Base-by-base conservation (phyloP, 2,888 invertebrate species). In the Aleiodes alternator region DNA sequence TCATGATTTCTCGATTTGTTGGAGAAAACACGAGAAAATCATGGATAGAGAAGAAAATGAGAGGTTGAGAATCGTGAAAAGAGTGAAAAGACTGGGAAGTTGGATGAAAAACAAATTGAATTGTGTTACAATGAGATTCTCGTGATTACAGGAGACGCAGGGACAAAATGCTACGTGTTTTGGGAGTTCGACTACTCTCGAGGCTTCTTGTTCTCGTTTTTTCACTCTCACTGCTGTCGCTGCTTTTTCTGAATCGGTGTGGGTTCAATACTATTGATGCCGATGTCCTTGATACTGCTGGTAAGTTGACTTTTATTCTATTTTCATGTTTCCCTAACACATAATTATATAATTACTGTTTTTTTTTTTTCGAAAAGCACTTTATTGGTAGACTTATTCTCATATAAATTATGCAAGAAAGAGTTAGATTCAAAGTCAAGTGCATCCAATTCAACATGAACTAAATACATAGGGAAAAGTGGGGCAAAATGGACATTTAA, bases 181-280 rank as follows among this genome's bases (percentile, higher is more conserved):
- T 91, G 85, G 92, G 91, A 82, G 91, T 91, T 89, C 89, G 92
- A 83, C 88, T 92, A 84, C 90, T 92, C 84, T 91, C 92, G 82
- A 90, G 92, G 84, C 90, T 92, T 80, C 90, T 92, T 81, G 90
- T 92, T 79, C 90, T 92, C 82, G 91, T 92, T 69, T 92, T 92
- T 80, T 91, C 91, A 72, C 88, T 92, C 77, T 91, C 92, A 81
- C 88, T 92, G 80, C 86, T 92, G 80, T 92, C 92, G 78, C 90
- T 92, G 73, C 90, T 92, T 61, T 91, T 92, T 79, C 89, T 92
- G 76, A 92, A 91, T 80, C 90, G 92, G 59, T 92, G 92, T 82
- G 92, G 92, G 59, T 89, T 92, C 80, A 86, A 86, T 78, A 88
- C 87, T 77, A 83, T 88, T 74, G 87, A 87, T 75, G 85, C 87